Evolutionary conservation across 2,888 invertebrate genomes (phyloP), one percentile per base, ranked within the genome.

Genomic region (Electrophaes corylata): DNA sequence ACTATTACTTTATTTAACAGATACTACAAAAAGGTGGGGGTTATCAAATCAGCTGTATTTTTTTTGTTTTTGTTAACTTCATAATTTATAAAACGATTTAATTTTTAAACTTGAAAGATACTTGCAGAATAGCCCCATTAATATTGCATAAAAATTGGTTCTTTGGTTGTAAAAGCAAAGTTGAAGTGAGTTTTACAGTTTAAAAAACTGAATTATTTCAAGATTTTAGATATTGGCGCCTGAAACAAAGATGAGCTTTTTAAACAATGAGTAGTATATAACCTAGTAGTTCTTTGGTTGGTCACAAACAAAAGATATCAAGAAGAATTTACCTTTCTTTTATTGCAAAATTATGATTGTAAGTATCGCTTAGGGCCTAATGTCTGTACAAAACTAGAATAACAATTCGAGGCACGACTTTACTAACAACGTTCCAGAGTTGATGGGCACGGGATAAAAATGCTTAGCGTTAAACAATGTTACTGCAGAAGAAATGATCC

Each of bases 401-500:
- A 71, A 64, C 64, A 62, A 76, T 71, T 72, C 78, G 57, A 50
- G 64, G 62, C 76, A 75, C 76, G 75, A 68, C 62, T 71, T 68
- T 51, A 66, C 65, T 66, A 71, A 67, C 75, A 70, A 69, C 72
- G 70, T 75, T 72, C 63, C 66, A 63, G 64, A 69, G 69, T 72
- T 75, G 76, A 75, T 71, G 62, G 63, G 69, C 65, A 69, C 57
- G 65, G 66, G 70, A 65, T 67, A 65, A 66, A 37, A 70, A 69
- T 62, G 53, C 63, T 65, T 60, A 57, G 55, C 61, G 58, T 43
- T 43, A 47, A 37, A 57, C 57, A 52, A 47, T 69, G 64, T 66
- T 67, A 57, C 67, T 62, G 48, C 48, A 62, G 65, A 62, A 61
- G 65, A 72, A 66, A 70, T 65, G 54, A 64, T 64, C 64, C 69